Base-by-base conservation (phyloP, 1,140 invertebrate genomes). In the Lasioglossum albipes region DNA sequence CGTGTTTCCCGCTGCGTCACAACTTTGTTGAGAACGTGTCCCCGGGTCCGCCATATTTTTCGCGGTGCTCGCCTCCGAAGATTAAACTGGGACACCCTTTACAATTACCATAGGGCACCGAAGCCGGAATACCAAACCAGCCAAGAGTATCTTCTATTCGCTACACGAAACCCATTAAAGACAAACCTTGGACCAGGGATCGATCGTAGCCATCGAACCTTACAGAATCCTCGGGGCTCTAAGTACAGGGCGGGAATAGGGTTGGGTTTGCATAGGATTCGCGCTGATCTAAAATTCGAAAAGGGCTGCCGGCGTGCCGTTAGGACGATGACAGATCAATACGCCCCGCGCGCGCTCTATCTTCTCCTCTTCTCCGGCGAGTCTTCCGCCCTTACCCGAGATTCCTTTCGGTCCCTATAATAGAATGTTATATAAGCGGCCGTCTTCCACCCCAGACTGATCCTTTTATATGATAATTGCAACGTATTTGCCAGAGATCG, bases 381-480 rank as follows among this genome's bases (percentile, higher is more conserved):
- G 73, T 75, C 71, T 65, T 76, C 62, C 77, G 74, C 59, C 73
- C 69, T 82, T 77, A 54, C 71, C 45, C 65, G 41, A 61, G 75
- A 81, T 81, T 87, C 82, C 78, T 81, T 87, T 84, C 72, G 81
- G 57, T 16, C 82, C 74, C 75, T 36, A 87, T 87, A 85, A 88
- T 83, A 72, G 81, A 64, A 57, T 73, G 71, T 83, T 72, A 78
- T 87, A 87, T 87, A 85, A 81, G 81, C 78, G 66, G 57, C 54
- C 62, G 68, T 75, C 81, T 86, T 85, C 84, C 69, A 81, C 79
- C 81, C 41, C 70, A 64, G 83, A 74, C 81, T 85, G 88, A 91
- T 90, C 90, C 90, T 91, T 91, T 91, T 91, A 90, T 91, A 91
- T 91, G 90, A 91, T 91, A 91, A 91, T 91, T 91, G 89, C 86